These are phyloP conservation scores for Danio rerio DNA, from an alignment of 2,113 vertebrate species.

Conservation along the genomic window GRCz12tu NC_133178.1:42393001-42393500, in stretches of 20 bases:
- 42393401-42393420: conserved; percentile 64
- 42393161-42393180: conserved; percentile 23
- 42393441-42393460: conserved; percentile 67
- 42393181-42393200: conserved; percentile 18
- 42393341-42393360: conserved; percentile 63
- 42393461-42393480: conserved; percentile 69
- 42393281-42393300: conserved; percentile 39
- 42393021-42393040: no score
- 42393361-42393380: conserved; percentile 61
- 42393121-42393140: conserved; percentile 40
- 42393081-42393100: background rate
- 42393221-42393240: conserved; percentile 29
- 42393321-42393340: conserved; percentile 57
- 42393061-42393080: no score
- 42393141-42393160: conserved; percentile 36
- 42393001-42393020: no score
- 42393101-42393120: background rate
- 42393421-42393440: conserved; percentile 64
- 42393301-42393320: conserved; percentile 44
- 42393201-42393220: conserved; percentile 46
- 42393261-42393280: conserved; percentile 53
- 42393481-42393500: conserved; percentile 65
- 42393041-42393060: no score
- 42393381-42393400: conserved; percentile 59
- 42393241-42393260: conserved; percentile 36